Conservation (phyloP, 2,797 vertebrate genomes). For the Periophthalmus magnuspinnatus region DNA sequence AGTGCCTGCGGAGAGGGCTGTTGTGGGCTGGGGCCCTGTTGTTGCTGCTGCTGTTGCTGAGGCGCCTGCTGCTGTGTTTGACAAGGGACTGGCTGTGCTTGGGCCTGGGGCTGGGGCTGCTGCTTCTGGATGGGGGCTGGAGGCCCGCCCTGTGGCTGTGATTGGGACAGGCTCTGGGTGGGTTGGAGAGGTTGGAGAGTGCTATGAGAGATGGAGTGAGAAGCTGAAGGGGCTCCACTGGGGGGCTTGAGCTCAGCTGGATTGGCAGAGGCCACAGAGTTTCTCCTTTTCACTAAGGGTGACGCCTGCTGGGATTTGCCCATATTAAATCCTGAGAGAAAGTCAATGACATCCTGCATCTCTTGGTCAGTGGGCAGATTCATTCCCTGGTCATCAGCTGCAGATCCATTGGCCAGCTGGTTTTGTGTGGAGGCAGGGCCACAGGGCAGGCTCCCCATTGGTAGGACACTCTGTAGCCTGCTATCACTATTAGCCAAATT, state of each 20-base stretch:
- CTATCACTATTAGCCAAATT: conserved; percentile 72
- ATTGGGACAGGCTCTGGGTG: conserved; percentile 72
- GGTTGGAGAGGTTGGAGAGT: conserved; percentile 82
- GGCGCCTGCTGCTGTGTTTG: conserved; percentile 48
- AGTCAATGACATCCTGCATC: conserved; percentile 99
- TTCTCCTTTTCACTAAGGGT: conserved; percentile 90
- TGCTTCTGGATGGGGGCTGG: conserved; percentile 54
- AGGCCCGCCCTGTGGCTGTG: conserved; percentile 30
- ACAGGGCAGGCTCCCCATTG: conserved; percentile 82
- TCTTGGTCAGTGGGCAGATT: conserved; percentile 98
- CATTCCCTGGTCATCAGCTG: conserved; percentile 92
- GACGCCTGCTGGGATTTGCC: conserved; percentile 97
- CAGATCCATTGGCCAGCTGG: conserved; percentile 84
- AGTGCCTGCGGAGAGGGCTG: conserved; percentile 78
- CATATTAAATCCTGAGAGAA: conserved; percentile 98
- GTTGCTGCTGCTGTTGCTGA: conserved; percentile 40
- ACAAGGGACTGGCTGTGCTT: conserved; percentile 56
- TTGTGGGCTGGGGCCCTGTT: conserved; percentile 55
- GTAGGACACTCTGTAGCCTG: conserved; percentile 87
- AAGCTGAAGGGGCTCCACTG: conserved; percentile 72
- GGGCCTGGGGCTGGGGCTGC: conserved; percentile 56
- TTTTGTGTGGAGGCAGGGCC: conserved; percentile 70
- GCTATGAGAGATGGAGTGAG: conserved; percentile 80
- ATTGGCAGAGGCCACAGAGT: conserved; percentile 87
- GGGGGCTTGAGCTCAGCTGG: conserved; percentile 87